phyloP scores from a whole-genome alignment of 2,797 vertebrate species.

The Pitangus sulphuratus region DNA sequence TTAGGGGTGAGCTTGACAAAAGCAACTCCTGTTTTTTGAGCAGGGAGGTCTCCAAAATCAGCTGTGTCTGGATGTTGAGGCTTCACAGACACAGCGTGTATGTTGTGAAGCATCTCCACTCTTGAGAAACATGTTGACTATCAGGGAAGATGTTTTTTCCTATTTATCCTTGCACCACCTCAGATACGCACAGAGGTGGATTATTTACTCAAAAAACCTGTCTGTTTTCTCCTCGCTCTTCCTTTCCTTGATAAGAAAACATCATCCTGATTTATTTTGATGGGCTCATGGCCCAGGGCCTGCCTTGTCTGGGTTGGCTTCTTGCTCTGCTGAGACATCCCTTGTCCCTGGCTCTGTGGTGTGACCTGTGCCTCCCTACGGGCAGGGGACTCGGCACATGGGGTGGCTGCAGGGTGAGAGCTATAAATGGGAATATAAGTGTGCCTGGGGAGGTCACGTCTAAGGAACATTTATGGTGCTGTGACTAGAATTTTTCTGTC shows the following conservation, averaged over 20 bases:
- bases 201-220: background rate
- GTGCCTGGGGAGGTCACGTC: background rate
- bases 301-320: background rate
- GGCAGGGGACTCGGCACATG: background rate
- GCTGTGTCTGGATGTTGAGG: background rate
- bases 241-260: background rate
- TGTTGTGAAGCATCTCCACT: background rate
- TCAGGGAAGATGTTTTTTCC: background rate
- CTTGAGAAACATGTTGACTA: background rate
- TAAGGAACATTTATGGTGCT: background rate
- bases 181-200: background rate
- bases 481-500: background rate
- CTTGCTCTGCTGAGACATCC: background rate
- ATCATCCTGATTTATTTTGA: background rate
- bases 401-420: background rate
- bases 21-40: background rate
- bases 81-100: accelerated
- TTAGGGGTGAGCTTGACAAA: background rate
- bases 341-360: background rate
- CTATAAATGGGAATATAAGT: background rate
- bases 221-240: background rate
- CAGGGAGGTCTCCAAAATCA: background rate
- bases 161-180: background rate
- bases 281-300: background rate
- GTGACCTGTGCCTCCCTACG: accelerated